Base-by-base conservation (phyloP, 2,888 invertebrate genomes). In the Dexiosoma caninum region DNA sequence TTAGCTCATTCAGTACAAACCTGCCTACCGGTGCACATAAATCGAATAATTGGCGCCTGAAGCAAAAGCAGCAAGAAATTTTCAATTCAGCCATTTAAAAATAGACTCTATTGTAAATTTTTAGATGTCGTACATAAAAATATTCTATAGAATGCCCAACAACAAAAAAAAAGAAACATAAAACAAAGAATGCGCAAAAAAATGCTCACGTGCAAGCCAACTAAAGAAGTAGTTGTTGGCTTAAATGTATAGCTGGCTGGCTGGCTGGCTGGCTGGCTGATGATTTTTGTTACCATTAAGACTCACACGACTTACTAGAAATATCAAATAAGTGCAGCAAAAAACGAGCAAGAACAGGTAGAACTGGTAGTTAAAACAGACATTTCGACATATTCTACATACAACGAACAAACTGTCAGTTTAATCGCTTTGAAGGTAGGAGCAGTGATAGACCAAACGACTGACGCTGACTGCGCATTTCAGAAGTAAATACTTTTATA, bases 51-150 rank as follows among this genome's bases (percentile, higher is more conserved):
- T 77, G 77, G 81, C 81, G 81, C 81, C 81, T 69, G 16, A 49
- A 81, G 74, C 72, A 49, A 59, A 64, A 59, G 40, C 57, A 23
- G 32, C 62, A 74, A 49, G 23, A 77, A 64, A 69, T 74, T 72
- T 59, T 23, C 62, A 64, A 57, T 53, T 49, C 21, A 64, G 57
- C 19, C 49, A 69, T 53, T 77, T 81, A 81, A 81, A 81, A 81
- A 81, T 81, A 81, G 77, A 77, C 53, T 49, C 60, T 30, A 59
- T 81, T 81, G 66, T 67, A 62, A 81, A 55, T 81, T 67, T 76
- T 76, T 72, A 62, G 76, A 76, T 67, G 49, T 77, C 19, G 60
- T 60, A 70, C 4, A 44, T 14, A 44, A 51, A 32, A 32, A 23
- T 66, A 46, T n/a, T 27, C 27, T 55, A 14, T 10, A 6, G n/a